Conservation (phyloP, 2,113 vertebrate genomes). For the Colistium nudipinnis region DNA sequence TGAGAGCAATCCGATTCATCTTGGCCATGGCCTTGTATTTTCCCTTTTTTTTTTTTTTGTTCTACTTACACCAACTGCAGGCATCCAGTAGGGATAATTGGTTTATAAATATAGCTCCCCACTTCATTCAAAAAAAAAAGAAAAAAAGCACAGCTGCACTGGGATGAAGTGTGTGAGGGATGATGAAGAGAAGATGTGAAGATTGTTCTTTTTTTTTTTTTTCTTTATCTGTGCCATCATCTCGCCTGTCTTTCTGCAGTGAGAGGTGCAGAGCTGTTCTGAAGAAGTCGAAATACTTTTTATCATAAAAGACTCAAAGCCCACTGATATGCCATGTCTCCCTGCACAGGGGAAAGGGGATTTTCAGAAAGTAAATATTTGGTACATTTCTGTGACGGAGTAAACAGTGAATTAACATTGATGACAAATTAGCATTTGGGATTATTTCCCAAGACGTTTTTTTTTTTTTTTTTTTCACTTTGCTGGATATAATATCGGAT, state of each 20-base stretch:
- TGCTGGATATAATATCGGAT: not conserved
- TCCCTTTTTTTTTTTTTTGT: not conserved
- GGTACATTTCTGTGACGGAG: not conserved
- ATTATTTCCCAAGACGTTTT: not conserved
- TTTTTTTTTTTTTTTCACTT: not conserved
- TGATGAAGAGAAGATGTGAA: constrained; percentile 39
- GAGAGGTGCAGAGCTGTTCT: constrained; percentile 37
- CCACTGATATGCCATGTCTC: not conserved
- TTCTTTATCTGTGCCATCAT: constrained; percentile 51
- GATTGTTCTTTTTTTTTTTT: too few species aligned
- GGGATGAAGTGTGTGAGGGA: constrained; percentile 7
- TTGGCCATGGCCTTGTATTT: constrained; percentile 7
- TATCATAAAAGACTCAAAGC: constrained; percentile 26
- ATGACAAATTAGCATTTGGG: not conserved
- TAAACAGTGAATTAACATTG: not conserved
- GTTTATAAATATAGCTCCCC: constrained; percentile 41
- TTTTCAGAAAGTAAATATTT: not conserved
- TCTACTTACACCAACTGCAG: constrained; percentile 15
- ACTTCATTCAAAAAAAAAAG: constrained; percentile 32
- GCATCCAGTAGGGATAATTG: constrained; percentile 38
- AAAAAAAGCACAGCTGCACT: constrained; percentile 17
- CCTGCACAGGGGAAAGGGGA: not conserved
- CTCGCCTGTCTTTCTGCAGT: constrained; percentile 31
- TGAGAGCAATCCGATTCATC: constrained; percentile 36
- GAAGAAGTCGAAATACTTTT: constrained; percentile 42